Evolutionary conservation across 2,888 invertebrate genomes (phyloP), one percentile per base, ranked within the genome.

Genomic region (Smittia sp.): DNA sequence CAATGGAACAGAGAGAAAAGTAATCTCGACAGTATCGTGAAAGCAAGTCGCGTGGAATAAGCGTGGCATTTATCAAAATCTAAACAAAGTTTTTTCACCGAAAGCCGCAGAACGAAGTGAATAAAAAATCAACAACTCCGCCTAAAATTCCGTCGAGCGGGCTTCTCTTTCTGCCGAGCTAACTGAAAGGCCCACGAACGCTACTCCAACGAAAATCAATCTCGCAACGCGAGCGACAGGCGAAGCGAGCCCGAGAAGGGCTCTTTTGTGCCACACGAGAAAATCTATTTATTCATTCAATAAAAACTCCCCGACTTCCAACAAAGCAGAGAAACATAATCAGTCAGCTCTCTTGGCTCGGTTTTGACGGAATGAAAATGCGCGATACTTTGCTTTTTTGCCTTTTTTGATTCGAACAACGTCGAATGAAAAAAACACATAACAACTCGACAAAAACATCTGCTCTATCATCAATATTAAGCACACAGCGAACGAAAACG

Each of bases 21-120:
- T 39, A 7, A 39, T 7, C 13, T 39, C 13, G n/a, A n/a, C 39
- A 39, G 39, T 39, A n/a, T n/a, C n/a, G 46, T 13, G n/a, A 62
- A 38, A 62, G 3, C 46, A 7, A 75, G 76, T 76, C 77, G 77
- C 77, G 77, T 77, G 76, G 76, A 76, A 70, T 76, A 77, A 76
- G 77, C 76, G 76, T 77, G 77, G 76, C 77, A 77, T 76, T 62
- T 46, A 73, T 73, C 65, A 38, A 63, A 73, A 65, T 25, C 15
- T 38, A 62, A n/a, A 32, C 62, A 73, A 32, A 38, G 13, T 65
- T 25, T 65, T 32, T 25, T 58, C 22, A 58, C 22, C 6, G 7
- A 58, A 58, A 46, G 7, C 58, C 58, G 58, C 58, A 18, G 58
- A 58, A 58, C 11, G 58, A 25, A 22, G 18, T 7, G 15, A 24